Base-by-base conservation (phyloP, 2,797 vertebrate genomes). In the Pangasius sanitwongsei region DNA sequence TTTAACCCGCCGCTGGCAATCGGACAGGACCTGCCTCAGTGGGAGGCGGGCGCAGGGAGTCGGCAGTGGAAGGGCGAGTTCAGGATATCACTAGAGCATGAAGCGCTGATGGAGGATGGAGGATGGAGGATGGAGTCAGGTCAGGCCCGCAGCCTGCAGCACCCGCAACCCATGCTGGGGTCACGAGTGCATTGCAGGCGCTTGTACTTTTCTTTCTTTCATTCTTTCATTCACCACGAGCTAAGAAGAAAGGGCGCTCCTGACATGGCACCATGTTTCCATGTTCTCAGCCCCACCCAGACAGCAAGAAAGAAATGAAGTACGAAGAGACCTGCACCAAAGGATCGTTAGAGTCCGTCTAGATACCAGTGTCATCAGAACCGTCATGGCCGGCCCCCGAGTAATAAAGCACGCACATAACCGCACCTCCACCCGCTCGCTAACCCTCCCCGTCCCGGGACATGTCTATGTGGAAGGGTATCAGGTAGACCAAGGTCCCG, bases 401-500 rank as follows among this genome's bases (percentile, higher is more conserved):
- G 74, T 86, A 48, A 61, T 65, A 50, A 85, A 44, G 8, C 83
- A 20, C 28, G 11, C 55, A 57, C 41, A 75, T 37, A 2, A n/a
- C 23, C 11, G 53, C n/a, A 50, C 25, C 74, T 59, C 41, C 81
- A 25, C 59, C 57, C 31, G 3, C 61, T 25, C 48, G 7, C 70
- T 72, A 44, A 28, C 74, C 72, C 61, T 92, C 92, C 93, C 93
- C 88, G 93, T 96, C 95, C 95, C 91, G 94, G 95, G 95, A 96
- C 94, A 92, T 95, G 94, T 94, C 95, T 95, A 92, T 69, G 93
- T 94, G 93, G 94, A 92, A 87, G 95, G 94, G 95, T 96, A 97
- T 97, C 96, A 96, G 96, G 96, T 97, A 97, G 92, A 95, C 96
- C 91, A 93, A 96, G 96, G 96, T 96, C 96, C 96, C 93, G 85